Conservation (phyloP, 2,888 invertebrate genomes). For the Drosophila ezoana region DNA sequence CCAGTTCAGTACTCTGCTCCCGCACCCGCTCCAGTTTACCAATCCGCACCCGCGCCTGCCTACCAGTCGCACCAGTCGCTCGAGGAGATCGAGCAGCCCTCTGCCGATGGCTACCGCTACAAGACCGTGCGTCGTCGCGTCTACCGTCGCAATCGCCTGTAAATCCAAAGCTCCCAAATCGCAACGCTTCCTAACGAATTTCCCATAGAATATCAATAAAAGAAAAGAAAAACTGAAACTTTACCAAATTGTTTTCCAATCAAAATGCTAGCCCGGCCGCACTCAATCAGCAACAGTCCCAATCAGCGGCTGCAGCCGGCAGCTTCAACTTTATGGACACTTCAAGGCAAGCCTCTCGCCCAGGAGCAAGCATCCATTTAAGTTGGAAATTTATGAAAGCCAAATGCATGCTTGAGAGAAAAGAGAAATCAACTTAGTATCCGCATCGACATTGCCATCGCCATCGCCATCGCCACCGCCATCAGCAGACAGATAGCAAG, state of each 20-base stretch:
- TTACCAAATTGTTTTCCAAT: constrained; percentile 75
- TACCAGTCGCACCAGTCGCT: constrained; percentile 46
- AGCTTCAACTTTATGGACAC: constrained; percentile 46
- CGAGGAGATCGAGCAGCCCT: constrained; percentile 73
- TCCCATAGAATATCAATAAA: constrained; percentile 51
- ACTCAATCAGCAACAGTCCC: constrained; percentile 59
- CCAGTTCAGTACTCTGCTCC: constrained; percentile 29
- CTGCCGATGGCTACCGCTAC: constrained; percentile 80
- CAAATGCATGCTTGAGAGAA: constrained; percentile 39
- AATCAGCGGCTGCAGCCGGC: constrained; percentile 39
- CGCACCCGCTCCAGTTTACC: constrained; percentile 34
- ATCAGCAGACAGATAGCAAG: constrained; percentile 61
- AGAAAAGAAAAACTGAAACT: constrained; percentile 53
- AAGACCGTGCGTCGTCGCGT: constrained; percentile 80
- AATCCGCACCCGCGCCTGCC: constrained; percentile 37
- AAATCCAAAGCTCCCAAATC: constrained; percentile 19
- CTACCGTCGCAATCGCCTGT: constrained; percentile 73
- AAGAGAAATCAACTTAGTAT: constrained; percentile 68
- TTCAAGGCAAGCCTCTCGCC: constrained; percentile 25
- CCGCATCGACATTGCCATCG: constrained; percentile 26
- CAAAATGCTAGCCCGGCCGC: constrained; percentile 52
- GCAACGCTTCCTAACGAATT: constrained; percentile 52
- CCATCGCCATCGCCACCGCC: constrained; percentile 5
- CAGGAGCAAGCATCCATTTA: constrained; percentile 36
- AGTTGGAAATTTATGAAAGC: constrained; percentile 73